Percentiles rank a stretch among this genome's conserved stretches.
These are phyloP conservation scores for Gopherus evgoodei DNA, from an alignment of 2,113 vertebrate genomes.

Conservation along the genomic window DNA sequence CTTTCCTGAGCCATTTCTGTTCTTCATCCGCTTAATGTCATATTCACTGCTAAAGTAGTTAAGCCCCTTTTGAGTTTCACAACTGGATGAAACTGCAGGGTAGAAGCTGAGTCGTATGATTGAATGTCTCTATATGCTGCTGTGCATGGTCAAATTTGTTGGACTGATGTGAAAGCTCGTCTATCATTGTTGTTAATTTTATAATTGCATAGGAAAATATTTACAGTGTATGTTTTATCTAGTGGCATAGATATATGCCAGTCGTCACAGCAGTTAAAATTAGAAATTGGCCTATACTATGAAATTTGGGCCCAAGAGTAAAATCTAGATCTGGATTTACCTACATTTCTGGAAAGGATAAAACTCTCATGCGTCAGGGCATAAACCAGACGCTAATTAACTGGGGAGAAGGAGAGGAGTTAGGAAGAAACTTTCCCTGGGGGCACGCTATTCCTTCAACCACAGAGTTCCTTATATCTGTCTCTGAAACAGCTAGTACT, in stretches of 20 bases:
- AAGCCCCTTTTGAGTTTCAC: conserved; percentile 43
- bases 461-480: not conserved
- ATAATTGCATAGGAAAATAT: not conserved
- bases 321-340: not conserved
- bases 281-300: not conserved
- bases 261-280: not conserved
- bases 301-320: not conserved
- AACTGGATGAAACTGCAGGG: conserved; percentile 34
- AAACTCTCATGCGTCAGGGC: not conserved
- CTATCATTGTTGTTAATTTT: not conserved
- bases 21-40: conserved; percentile 73
- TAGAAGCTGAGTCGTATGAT: conserved; percentile 44
- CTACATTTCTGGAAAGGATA: not conserved
- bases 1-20: conserved; percentile 55
- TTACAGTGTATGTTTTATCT: not conserved
- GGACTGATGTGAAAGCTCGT: not conserved
- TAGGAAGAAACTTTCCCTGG: not conserved
- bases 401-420: fast-evolving
- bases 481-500: not conserved
- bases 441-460: not conserved
- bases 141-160: not conserved
- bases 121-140: conserved; percentile 27
- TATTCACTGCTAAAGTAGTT: conserved; percentile 51
- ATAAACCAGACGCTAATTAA: not conserved
- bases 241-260: fast-evolving